These are phyloP conservation scores for Metopolophium dirhodum DNA, from an alignment of 1,140 invertebrate genomes.

Conservation along the genomic window DNA sequence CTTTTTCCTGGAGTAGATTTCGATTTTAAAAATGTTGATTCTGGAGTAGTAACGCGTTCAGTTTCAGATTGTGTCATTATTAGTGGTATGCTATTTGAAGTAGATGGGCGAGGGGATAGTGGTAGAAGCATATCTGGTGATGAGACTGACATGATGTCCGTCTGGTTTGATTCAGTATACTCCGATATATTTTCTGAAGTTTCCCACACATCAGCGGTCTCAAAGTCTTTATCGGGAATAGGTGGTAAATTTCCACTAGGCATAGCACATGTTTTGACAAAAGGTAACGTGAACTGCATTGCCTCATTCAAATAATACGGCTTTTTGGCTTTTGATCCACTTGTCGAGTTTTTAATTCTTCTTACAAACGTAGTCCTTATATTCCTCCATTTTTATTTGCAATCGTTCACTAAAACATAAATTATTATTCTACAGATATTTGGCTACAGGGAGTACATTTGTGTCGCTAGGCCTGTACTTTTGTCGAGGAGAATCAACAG, in stretches of 20 bases:
- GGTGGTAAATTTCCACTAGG: slow-evolving; percentile 58
- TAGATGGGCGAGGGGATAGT: background rate
- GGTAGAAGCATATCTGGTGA: slow-evolving; percentile 1
- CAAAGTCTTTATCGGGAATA: slow-evolving; percentile 27
- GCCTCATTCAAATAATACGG: slow-evolving; percentile 59
- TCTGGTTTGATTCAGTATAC: background rate
- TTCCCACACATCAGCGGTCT: slow-evolving; percentile 45
- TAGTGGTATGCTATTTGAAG: background rate
- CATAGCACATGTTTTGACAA: slow-evolving; percentile 58
- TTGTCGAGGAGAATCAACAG: slow-evolving; percentile 46
- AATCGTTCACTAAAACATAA: slow-evolving; percentile 42
- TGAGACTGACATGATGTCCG: background rate
- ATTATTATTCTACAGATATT: slow-evolving; percentile 38
- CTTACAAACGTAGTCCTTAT: slow-evolving; percentile 37
- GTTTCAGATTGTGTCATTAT: background rate
- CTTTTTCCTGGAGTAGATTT: slow-evolving; percentile 35
- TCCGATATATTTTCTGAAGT: slow-evolving; percentile 48
- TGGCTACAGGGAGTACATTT: slow-evolving; percentile 35
- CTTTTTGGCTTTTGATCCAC: slow-evolving; percentile 58
- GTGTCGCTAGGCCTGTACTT: background rate
- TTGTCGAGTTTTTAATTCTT: slow-evolving; percentile 16
- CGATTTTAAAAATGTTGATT: background rate
- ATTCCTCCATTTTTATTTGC: slow-evolving; percentile 54
- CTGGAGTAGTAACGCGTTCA: background rate
- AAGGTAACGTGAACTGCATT: slow-evolving; percentile 59